Evolutionary conservation across 2,888 invertebrate species (phyloP).

Genomic region (Gymnoscelis rufifasciata): DNA sequence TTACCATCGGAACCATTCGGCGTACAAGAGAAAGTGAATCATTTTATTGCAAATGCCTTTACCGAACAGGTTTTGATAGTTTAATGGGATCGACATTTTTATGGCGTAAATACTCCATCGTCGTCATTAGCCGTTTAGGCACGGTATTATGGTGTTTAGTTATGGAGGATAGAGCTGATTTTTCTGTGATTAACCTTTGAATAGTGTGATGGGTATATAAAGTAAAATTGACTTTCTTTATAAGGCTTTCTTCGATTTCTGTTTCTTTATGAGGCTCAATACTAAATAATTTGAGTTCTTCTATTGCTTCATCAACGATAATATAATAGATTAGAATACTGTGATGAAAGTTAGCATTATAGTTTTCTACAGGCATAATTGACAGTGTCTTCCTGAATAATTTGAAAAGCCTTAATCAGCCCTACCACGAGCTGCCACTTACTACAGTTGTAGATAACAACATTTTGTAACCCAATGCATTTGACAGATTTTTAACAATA

Average conservation of each 20-base stretch:
- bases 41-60: constrained; percentile 65
- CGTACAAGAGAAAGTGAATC: constrained; percentile 67
- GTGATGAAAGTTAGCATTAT: no score
- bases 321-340: no score
- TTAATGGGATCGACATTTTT: constrained; percentile 40
- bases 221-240: not conserved
- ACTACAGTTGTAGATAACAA: no score
- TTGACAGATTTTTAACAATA: no score
- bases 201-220: constrained; percentile 1
- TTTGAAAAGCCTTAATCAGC: no score
- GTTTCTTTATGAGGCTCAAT: no score
- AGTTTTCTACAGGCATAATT: no score
- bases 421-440: no score
- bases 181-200: constrained; percentile 8
- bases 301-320: no score
- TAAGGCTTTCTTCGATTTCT: not conserved
- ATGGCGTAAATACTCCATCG: constrained; percentile 36
- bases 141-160: constrained; percentile 18
- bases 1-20: constrained; percentile 47
- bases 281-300: no score
- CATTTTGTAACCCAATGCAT: no score
- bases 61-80: constrained; percentile 53
- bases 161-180: constrained; percentile 17
- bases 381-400: no score
- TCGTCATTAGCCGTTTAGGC: constrained; percentile 28